A percentile compares a stretch with the other conserved stretches of the same genome.
Evolutionary conservation across 2,888 invertebrate species (phyloP).

Genomic region (Rhingia campestris): DNA sequence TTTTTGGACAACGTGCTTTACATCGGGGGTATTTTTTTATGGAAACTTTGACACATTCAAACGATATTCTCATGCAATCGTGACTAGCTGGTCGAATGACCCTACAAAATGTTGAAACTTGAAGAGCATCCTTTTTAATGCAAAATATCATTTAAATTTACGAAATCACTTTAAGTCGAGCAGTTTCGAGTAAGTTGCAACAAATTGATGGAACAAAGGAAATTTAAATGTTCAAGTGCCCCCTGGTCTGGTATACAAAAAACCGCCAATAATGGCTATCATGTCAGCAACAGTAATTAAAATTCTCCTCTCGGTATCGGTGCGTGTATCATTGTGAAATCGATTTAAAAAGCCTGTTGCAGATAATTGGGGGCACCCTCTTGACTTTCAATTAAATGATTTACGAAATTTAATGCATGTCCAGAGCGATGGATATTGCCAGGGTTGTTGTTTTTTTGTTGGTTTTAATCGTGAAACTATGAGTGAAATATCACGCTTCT

Average conservation of each 20-base stretch:
- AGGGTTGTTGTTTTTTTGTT: neutral
- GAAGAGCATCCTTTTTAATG: neutral
- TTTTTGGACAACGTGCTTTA: slow-evolving; percentile 26
- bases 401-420: slow-evolving; percentile 33
- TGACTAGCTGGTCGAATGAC: slow-evolving; percentile 32
- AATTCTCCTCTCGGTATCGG: slow-evolving; percentile 8
- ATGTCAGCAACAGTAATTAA: slow-evolving; percentile 67
- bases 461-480: neutral
- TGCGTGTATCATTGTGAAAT: slow-evolving; percentile 31
- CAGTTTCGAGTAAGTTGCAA: neutral
- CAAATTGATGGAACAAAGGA: neutral
- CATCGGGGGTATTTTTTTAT: slow-evolving; percentile 39
- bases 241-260: neutral
- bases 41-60: slow-evolving; percentile 48
- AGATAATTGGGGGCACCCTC: slow-evolving; percentile 48
- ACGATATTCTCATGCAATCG: slow-evolving; percentile 35
- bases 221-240: neutral
- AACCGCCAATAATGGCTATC: slow-evolving; percentile 43
- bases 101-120: neutral
- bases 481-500: slow-evolving; percentile 15
- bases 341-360: slow-evolving; percentile 39
- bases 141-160: neutral
- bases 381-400: slow-evolving; percentile 70
- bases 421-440: slow-evolving; percentile 8
- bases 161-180: neutral